Percentiles rank a stretch among this genome's conserved stretches.
Conservation (phyloP, 2,888 invertebrate species). For the Amphipyra tragopoginis region DNA sequence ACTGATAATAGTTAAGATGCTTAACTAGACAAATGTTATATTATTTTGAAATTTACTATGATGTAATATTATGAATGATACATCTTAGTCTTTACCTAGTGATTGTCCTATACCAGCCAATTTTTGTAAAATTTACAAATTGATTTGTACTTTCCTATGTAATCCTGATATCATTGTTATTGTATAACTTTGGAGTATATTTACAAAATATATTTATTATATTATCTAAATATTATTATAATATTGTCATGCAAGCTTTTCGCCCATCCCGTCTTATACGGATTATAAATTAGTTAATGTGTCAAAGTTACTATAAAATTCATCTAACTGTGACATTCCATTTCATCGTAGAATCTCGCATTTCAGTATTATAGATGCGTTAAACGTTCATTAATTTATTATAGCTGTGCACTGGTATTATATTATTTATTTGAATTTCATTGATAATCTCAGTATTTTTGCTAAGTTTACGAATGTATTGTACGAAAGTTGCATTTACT, state of each 20-base stretch:
- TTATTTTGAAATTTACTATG: slow-evolving; percentile 25
- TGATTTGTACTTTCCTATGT: slow-evolving; percentile 4
- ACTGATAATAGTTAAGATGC: slow-evolving; percentile 31
- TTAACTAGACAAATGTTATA: slow-evolving; percentile 37
- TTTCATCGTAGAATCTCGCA: slow-evolving; percentile 50
- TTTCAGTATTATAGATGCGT: slow-evolving; percentile 50
- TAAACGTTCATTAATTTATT: slow-evolving; percentile 18
- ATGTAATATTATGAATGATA: slow-evolving; percentile 49
- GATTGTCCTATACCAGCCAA: not conserved
- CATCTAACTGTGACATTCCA: slow-evolving; percentile 49
- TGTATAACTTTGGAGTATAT: slow-evolving; percentile 23
- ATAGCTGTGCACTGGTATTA: slow-evolving; percentile 22
- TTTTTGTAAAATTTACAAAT: slow-evolving; percentile 21
- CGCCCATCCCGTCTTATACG: not conserved
- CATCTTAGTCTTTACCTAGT: slow-evolving; percentile 11
- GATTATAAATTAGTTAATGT: slow-evolving; percentile 8
- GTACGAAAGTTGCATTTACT: slow-evolving; percentile 42
- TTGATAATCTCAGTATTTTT: slow-evolving; percentile 55
- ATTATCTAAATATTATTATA: slow-evolving; percentile 2
- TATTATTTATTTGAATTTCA: slow-evolving; percentile 40
- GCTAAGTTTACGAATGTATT: slow-evolving; percentile 38
- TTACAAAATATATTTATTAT: slow-evolving; percentile 20
- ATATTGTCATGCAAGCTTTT: slow-evolving; percentile 10
- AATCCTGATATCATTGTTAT: not conserved
- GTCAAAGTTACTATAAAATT: slow-evolving; percentile 43